Evolutionary conservation across 1,140 invertebrate genomes (phyloP), one percentile per base, ranked within the genome.

Genomic region (Halyomorpha halys): DNA sequence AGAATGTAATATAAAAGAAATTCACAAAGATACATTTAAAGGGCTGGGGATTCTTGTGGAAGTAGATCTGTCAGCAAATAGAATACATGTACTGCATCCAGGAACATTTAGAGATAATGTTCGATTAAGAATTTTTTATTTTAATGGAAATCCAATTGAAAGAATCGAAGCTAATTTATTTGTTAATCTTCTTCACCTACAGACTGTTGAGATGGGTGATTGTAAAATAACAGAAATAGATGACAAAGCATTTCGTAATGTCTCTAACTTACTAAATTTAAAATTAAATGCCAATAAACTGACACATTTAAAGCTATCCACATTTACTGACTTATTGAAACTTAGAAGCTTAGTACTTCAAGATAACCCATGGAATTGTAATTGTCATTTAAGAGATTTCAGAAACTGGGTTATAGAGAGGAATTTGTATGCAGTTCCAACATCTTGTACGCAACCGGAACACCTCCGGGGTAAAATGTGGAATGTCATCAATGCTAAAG

Each of bases 361-460:
- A 62, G 83, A 85, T 63, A 95, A 95, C 73, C 86, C 85, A 0
- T 95, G 92, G 92, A 81, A 84, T 49, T 95, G 92, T 71, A 89
- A 94, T 73, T 95, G 92, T 69, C 80, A 84, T 63, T 74, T 95
- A 54, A 84, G 88, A 69, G 79, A 78, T 9, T 89, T 95, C 66
- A 80, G 88, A 23, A 81, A 90, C 68, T 92, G 85, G 82, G 78
- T 85, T 13, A 80, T 89, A 0, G 77, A 79, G 34, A 79, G 79
- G 44, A 86, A 86, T n/a, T 73, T 90, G 0, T 86, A 89, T 65
- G 84, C 84, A 0, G 78, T 81, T 11, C 81, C 83, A 0, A 89
- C 87, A 6, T 76, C 78, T 4, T 93, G 90, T 71, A 74, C 74
- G 14, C 80, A 86, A 67, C 91, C 91, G 0, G 66, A 77, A 0